A percentile compares a stretch with the other conserved stretches of the same genome.
phyloP scores from a whole-genome alignment of 2,797 vertebrate species.

The Gephyroberyx darwinii region DNA sequence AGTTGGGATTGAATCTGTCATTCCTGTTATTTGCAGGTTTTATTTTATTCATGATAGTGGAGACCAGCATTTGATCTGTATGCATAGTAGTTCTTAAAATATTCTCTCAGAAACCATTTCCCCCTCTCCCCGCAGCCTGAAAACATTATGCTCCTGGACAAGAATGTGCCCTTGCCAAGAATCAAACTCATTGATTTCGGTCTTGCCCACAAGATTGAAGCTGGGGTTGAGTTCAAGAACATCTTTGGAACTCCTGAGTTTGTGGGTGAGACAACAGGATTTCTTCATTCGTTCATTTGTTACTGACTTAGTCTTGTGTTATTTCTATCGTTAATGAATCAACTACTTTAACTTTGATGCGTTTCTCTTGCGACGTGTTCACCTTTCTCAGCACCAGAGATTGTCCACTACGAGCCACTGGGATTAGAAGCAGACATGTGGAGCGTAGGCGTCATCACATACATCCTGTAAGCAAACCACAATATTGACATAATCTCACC shows the following conservation, averaged over 20 bases:
- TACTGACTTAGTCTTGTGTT: background rate
- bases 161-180: constrained; percentile 88
- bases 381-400: constrained; percentile 90
- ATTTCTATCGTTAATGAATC: background rate
- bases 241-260: constrained; percentile 99
- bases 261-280: constrained; percentile 84
- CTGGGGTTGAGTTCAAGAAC: constrained; percentile 96
- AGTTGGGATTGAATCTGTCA: too few relatives aligned
- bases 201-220: constrained; percentile 94
- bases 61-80: background rate
- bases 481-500: background rate
- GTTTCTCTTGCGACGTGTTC: background rate
- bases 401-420: constrained; percentile 95
- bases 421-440: constrained; percentile 96
- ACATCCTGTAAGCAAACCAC: constrained; percentile 90
- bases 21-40: too few relatives aligned
- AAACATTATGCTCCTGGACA: constrained; percentile 97
- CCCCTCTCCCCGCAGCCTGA: constrained; percentile 86
- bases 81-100: background rate
- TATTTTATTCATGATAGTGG: background rate
- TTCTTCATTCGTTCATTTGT: background rate
- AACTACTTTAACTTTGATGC: background rate
- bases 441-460: constrained; percentile 98
- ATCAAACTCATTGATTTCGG: constrained; percentile 98
- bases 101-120: background rate